phyloP scores from a whole-genome alignment of 2,888 invertebrate genomes.

The Lepidocyrtinus sp. region DNA sequence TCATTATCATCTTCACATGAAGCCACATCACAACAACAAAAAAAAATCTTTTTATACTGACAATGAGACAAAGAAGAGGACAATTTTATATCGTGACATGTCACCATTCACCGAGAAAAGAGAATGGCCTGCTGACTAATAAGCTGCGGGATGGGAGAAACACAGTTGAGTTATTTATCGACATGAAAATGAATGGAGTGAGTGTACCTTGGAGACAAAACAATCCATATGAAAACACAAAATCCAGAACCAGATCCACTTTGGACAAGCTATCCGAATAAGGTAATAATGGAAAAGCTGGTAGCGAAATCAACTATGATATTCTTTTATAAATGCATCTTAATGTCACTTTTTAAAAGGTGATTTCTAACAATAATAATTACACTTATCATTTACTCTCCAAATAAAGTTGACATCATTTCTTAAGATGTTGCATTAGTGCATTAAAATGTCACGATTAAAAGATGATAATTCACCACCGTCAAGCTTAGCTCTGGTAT shows the following conservation, averaged over 20 bases:
- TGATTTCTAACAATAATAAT: neutral
- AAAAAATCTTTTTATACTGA: neutral
- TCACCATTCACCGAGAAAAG: neutral
- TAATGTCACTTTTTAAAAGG: too few species aligned
- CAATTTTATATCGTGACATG: neutral
- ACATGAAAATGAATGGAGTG: too few species aligned
- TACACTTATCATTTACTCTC: neutral
- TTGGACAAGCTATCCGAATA: neutral
- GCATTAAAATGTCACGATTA: neutral
- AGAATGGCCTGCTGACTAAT: neutral
- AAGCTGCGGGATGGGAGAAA: neutral
- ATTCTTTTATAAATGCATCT: neutral
- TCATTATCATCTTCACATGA: neutral
- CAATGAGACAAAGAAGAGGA: neutral
- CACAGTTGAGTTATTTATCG: neutral
- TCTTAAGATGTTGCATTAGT: neutral
- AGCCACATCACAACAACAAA: neutral
- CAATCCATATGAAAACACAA: too few species aligned
- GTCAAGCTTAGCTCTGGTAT: neutral
- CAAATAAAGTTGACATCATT: neutral
- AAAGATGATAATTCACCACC: neutral
- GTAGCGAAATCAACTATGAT: neutral
- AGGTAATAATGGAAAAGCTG: neutral
- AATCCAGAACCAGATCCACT: neutral
- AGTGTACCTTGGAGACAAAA: too few species aligned